These are phyloP conservation scores for Vandiemenella viatica DNA, from an alignment of 2,888 invertebrate species.

Conservation along the genomic window DNA sequence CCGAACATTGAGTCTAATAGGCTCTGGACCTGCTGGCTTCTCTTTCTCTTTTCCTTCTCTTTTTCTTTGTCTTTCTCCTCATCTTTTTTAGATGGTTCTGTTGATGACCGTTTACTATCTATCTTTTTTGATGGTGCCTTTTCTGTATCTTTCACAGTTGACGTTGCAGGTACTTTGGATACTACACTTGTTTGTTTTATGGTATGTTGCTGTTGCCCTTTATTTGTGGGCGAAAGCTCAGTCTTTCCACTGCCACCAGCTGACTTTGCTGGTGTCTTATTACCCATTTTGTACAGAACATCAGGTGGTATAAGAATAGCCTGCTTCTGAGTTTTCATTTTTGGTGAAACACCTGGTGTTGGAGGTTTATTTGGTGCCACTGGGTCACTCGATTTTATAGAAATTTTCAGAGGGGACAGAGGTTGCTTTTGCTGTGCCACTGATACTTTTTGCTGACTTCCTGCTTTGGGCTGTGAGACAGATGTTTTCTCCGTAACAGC, in stretches of 20 bases:
- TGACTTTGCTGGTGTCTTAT: neutral
- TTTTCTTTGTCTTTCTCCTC: slow-evolving; percentile 13
- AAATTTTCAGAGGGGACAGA: neutral
- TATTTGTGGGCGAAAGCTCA: neutral
- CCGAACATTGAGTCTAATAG: slow-evolving; percentile 66
- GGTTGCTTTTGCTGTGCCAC: neutral
- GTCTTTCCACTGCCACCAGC: neutral
- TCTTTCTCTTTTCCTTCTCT: slow-evolving; percentile 17
- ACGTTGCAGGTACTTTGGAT: slow-evolving; percentile 13
- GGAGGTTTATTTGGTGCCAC: neutral
- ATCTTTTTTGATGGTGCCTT: slow-evolving; percentile 18
- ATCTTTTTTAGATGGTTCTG: slow-evolving; percentile 11
- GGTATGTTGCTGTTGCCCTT: neutral
- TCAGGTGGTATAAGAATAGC: neutral
- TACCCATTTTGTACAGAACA: neutral
- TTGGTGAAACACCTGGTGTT: neutral
- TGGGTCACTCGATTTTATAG: neutral
- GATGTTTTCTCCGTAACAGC: no score
- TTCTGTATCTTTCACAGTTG: slow-evolving; percentile 12
- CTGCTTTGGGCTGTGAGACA: neutral
- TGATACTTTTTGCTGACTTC: no score
- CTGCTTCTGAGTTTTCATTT: neutral
- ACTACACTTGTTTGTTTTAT: neutral
- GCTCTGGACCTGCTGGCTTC: slow-evolving; percentile 37
- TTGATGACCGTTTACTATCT: slow-evolving; percentile 18